phyloP scores from a whole-genome alignment of 2,797 vertebrate species.

The Tauraco hartlaubi region DNA sequence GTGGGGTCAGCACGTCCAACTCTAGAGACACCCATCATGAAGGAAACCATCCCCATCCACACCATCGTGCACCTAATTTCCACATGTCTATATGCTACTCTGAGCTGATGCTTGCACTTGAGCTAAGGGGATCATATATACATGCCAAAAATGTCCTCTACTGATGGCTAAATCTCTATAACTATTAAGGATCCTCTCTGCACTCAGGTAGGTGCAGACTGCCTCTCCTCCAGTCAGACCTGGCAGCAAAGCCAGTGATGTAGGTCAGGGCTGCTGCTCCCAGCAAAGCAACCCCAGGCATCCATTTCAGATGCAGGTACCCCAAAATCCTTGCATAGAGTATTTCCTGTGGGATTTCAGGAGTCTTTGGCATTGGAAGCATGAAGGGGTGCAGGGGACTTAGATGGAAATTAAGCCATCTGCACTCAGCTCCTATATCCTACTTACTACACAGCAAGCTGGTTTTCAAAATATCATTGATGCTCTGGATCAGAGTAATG shows the following conservation, averaged over 20 bases:
- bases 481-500: background rate
- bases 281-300: accelerated
- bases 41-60: background rate
- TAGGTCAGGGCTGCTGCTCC: background rate
- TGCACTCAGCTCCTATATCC: background rate
- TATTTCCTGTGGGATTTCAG: background rate
- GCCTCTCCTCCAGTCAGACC: background rate
- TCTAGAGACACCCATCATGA: background rate
- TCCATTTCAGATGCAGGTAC: background rate
- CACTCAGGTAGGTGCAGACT: background rate
- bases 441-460: too few species aligned
- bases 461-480: background rate
- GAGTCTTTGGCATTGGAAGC: background rate
- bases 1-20: background rate
- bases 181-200: background rate
- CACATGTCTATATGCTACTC: background rate
- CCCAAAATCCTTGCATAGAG: background rate
- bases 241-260: background rate
- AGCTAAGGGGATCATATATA: background rate
- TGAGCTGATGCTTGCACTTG: background rate
- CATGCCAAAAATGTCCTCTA: background rate
- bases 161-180: background rate
- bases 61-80: background rate
- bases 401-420: background rate
- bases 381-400: accelerated